Evolutionary conservation across 2,888 invertebrate genomes (phyloP), one percentile per base, ranked within the genome.

Genomic region (Brenthis daphne): DNA sequence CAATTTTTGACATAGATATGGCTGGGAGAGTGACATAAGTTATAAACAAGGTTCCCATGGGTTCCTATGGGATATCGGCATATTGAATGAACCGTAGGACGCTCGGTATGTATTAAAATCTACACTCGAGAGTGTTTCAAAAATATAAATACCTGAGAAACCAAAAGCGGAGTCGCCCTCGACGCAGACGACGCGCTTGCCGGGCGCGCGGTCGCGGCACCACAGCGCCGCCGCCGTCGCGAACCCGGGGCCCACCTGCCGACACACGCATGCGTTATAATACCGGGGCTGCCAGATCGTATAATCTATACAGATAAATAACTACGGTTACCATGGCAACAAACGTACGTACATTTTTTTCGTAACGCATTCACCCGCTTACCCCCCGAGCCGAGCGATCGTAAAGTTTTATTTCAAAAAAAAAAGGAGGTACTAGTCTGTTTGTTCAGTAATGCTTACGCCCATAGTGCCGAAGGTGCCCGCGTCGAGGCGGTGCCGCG

Each of bases 381-480:
- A 20, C 20, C 20, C 20, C 20, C 20, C 20, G 0, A 20, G 20
- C 20, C 20, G 20, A 20, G 20, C 20, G 20, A 0, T 1, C 20
- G 20, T 20, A 20, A 1, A 20, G 20, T 20, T 20, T 20, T 20
- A 20, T 1, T 20, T 20, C 20, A 20, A 20, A 20, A 20, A 20
- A 20, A 20, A n/a, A n/a, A n/a, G n/a, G 20, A 1, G 0, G 20
- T 20, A 20, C 20, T 20, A 1, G 20, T 20, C 20, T 20, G 20
- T 20, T 20, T 1, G 20, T 20, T 20, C 20, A 20, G 20, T 20
- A 1, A 20, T 20, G 1, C 90, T 84, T 74, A 94, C 98, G 53
- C 98, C 98, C 98, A 99, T 99, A 1, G 99, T 99, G 16, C 99
- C 99, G 87, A 98, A 99, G 4, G 98, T 98, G 67, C 98, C 99